Percentiles rank a stretch among this genome's conserved stretches.
These are phyloP conservation scores for Globodera rostochiensis DNA, from an alignment of 1,140 invertebrate species.

Conservation along the genomic window DNA sequence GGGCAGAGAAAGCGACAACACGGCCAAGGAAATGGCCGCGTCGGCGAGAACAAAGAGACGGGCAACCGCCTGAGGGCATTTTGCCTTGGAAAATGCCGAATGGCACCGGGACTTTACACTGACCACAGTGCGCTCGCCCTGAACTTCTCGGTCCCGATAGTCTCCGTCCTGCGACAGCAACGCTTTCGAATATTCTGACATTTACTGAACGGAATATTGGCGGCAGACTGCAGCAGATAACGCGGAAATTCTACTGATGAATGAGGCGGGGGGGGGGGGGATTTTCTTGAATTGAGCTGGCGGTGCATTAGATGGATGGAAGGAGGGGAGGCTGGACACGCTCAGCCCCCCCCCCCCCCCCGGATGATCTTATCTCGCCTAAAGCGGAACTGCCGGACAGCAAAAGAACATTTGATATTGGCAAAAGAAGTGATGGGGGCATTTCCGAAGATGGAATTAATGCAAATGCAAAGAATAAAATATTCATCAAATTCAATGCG, in stretches of 20 bases:
- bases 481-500: neutral
- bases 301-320: too few relatives aligned
- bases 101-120: neutral
- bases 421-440: too few relatives aligned
- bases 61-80: neutral
- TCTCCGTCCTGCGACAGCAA: neutral
- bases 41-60: neutral
- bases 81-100: neutral
- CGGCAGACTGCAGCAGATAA: neutral
- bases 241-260: neutral
- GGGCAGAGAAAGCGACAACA: neutral
- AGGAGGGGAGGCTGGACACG: too few relatives aligned
- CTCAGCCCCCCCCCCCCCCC: too few relatives aligned
- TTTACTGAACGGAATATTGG: neutral
- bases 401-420: too few relatives aligned
- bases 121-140: neutral
- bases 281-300: too few relatives aligned
- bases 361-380: too few relatives aligned
- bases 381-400: too few relatives aligned
- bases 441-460: neutral
- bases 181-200: neutral
- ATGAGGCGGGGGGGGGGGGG: neutral
- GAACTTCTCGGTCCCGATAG: neutral
- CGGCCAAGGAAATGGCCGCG: neutral
- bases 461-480: neutral